phyloP scores from a whole-genome alignment of 2,888 invertebrate genomes.

The Dynastes grantii region DNA sequence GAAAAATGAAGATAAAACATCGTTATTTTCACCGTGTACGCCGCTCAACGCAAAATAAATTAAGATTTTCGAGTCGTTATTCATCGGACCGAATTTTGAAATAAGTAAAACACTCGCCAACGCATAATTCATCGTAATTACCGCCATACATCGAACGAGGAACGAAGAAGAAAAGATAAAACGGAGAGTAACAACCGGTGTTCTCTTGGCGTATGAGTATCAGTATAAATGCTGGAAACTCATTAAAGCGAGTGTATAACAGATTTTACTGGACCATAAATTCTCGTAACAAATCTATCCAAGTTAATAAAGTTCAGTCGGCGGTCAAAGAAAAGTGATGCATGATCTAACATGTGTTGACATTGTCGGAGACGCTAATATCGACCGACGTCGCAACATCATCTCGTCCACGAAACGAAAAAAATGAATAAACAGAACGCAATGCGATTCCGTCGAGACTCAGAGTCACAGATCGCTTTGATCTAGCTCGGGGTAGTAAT shows the following conservation, averaged over 20 bases:
- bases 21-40: too few species aligned
- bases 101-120: background rate
- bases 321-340: constrained; percentile 59
- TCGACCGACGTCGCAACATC: constrained; percentile 20
- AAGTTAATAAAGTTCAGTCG: constrained; percentile 62
- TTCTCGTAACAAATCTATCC: constrained; percentile 67
- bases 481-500: constrained; percentile 41
- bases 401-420: background rate
- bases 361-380: constrained; percentile 58
- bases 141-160: background rate
- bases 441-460: constrained; percentile 11
- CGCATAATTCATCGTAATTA: constrained; percentile 45
- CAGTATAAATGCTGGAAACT: constrained; percentile 58
- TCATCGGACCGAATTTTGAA: constrained; percentile 8
- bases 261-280: constrained; percentile 67
- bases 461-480: constrained; percentile 35
- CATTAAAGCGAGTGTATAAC: constrained; percentile 58
- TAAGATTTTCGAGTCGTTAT: constrained; percentile 10
- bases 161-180: constrained; percentile 4
- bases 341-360: constrained; percentile 65
- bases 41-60: background rate
- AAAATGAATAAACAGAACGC: constrained; percentile 17
- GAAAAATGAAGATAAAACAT: constrained; percentile 5
- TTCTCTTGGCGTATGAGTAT: background rate
- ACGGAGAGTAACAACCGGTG: background rate